These are phyloP conservation scores for Petroica traversi DNA, from an alignment of 2,113 vertebrate genomes.

Conservation along the genomic window DNA sequence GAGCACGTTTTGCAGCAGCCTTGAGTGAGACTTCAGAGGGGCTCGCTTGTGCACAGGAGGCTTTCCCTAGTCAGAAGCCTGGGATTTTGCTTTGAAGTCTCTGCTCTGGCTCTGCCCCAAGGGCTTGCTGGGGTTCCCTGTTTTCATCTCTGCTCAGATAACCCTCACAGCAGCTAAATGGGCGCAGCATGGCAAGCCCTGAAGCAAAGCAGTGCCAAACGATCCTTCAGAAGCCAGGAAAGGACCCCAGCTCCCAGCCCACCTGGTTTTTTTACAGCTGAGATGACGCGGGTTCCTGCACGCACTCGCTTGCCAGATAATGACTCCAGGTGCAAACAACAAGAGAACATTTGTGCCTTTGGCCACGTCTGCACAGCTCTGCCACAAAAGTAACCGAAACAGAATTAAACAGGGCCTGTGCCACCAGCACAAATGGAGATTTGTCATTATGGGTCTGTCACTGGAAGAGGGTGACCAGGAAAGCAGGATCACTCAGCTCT, in stretches of 20 bases:
- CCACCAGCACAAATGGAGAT: background rate
- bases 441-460: background rate
- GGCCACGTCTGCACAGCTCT: background rate
- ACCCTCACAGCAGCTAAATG: background rate
- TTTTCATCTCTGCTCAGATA: constrained; percentile 4
- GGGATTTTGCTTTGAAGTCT: background rate
- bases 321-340: background rate
- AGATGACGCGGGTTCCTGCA: background rate
- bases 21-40: background rate
- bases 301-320: background rate
- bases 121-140: background rate
- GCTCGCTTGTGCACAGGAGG: background rate
- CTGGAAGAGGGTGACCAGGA: background rate
- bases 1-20: background rate
- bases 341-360: background rate
- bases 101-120: background rate
- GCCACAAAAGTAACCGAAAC: background rate
- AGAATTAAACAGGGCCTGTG: background rate
- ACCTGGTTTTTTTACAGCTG: background rate
- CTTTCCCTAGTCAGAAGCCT: background rate
- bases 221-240: background rate
- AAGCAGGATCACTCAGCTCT: background rate
- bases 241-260: background rate
- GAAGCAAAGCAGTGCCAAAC: background rate
- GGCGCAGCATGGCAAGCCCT: background rate